Conservation (phyloP, 2,888 invertebrate genomes). For the Calliscelio sp. region DNA sequence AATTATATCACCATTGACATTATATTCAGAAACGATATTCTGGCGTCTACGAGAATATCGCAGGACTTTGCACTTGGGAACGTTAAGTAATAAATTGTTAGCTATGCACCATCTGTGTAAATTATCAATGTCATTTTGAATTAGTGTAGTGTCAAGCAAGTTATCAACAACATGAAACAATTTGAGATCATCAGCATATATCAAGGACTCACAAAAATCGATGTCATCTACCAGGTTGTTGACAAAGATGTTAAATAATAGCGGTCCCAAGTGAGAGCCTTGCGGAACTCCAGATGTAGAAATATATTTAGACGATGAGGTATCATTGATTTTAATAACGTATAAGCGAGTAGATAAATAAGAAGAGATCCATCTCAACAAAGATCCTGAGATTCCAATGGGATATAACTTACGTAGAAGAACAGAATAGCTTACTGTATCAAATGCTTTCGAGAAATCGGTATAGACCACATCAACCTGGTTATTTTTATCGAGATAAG, state of each 20-base stretch:
- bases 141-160: not conserved
- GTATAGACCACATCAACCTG: conserved; percentile 1
- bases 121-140: conserved; percentile 25
- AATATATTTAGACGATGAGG: not conserved
- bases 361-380: not conserved
- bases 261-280: conserved; percentile 35
- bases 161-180: conserved; percentile 6
- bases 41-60: not conserved
- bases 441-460: conserved; percentile 21
- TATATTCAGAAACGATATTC: not conserved
- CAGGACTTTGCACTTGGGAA: conserved; percentile 30
- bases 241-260: conserved; percentile 41
- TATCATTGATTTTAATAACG: not conserved
- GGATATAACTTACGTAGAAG: not conserved
- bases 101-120: not conserved
- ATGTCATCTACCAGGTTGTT: conserved; percentile 8
- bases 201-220: not conserved
- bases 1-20: not conserved
- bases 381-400: not conserved
- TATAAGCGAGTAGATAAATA: conserved; percentile 28
- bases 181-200: conserved; percentile 43
- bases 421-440: conserved; percentile 13
- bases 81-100: conserved; percentile 18
- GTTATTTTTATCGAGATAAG: not conserved
- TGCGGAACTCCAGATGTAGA: conserved; percentile 13